Evolutionary conservation across 2,113 vertebrate genomes (phyloP), one percentile per base, ranked within the genome.

Genomic region (Corythornis vintsioides): DNA sequence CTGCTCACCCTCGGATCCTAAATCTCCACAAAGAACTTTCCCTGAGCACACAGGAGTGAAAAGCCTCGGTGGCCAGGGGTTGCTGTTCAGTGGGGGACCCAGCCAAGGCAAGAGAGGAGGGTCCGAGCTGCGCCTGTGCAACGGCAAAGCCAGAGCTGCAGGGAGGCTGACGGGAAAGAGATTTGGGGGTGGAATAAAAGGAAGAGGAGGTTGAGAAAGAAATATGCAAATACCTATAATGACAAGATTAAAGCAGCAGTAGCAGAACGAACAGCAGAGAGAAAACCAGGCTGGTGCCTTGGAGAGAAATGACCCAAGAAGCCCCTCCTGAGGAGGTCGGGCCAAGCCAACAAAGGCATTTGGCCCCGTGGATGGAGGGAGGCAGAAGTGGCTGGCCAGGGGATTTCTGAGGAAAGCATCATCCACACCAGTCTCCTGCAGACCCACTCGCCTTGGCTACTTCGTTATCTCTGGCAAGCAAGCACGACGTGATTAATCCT

Each of bases 351-450:
- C 48, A 12, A 59, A 60, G 71, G 26, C 22, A 2, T 59, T 55
- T 18, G 73, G 71, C 28, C 60, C 74, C 87, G 24, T 9, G 55
- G 38, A 38, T 15, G 15, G 74, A 9, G 29, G 72, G 82, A 78
- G 33, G 28, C 15, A 10, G 67, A 26, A 57, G 22, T 0, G 25
- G 55, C 5, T 0, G 2, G 82, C 10, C 52, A 11, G 0, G 28
- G 80, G 61, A 12, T 70, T 33, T 16, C 0, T 4, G 80, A 66
- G 74, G 17, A 50, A 29, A 19, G 1, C n/a, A 14, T 22, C 69
- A 11, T 19, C 81, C 67, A 11, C 2, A 5, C 4, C 17, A 28
- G 22, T 2, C 45, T 60, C 45, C 4, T 0, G 11, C 20, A 29
- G 56, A 40, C 31, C 45, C 42, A 3, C 74, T 72, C 4, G 11